Base-by-base conservation (phyloP, 2,797 vertebrate genomes). In the Bradypodion ventrale region DNA sequence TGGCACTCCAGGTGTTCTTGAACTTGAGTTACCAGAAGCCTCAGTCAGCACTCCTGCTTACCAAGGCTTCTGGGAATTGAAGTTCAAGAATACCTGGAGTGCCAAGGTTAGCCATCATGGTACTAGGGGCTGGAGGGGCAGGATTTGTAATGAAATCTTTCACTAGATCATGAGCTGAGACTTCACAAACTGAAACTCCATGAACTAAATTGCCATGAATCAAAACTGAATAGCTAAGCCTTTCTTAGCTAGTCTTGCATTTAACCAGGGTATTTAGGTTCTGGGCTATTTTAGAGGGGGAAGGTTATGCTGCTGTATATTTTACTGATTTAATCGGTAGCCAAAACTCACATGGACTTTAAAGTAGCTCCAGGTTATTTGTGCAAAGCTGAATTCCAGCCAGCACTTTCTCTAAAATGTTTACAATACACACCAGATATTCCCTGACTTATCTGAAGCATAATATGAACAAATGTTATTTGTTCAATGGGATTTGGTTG, bases 331-430 rank as follows among this genome's bases (percentile, higher is more conserved):
- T 68, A 49, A 76, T 19, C 60, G 72, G 40, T 79, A 81, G 83
- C 66, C 46, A 83, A 52, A 75, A 49, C 52, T 59, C 4, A 72
- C 25, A 81, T 9, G 21, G 46, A 21, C 63, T 78, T 69, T n/a
- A 44, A 70, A 16, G 0, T n/a, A 46, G 37, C 56, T 37, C 56
- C 59, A 42, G 13, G 63, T 78, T 80, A 44, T 59, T 60, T 75
- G n/a, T 60, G 46, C 21, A 75, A 75, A 23, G 9, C 25, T 68
- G 52, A 80, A 75, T 44, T 69, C 10, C 65, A 76, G 63, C 40
- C 56, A 62, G 21, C 78, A 52, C 72, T 63, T 83, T 29, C 56
- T 73, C 70, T 80, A 59, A 83, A 78, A 46, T 88, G 56, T 75
- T 87, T 75, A 68, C 68, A 52, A 82, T 83, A 78, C 29, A 68